Conservation (phyloP, 1,140 invertebrate genomes). For the Brachionus paranguensis region DNA sequence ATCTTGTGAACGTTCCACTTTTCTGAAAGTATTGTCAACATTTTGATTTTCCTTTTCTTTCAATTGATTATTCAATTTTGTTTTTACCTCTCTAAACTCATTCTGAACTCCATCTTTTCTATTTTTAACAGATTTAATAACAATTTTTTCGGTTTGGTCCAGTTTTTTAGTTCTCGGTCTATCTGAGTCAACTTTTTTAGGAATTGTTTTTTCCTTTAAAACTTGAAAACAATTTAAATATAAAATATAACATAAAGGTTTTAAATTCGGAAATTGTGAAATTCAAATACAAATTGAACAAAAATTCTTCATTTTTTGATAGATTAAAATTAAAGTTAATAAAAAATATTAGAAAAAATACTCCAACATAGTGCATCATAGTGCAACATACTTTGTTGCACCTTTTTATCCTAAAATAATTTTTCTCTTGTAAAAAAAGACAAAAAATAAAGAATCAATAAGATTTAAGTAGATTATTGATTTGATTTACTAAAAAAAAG, state of each 20-base stretch:
- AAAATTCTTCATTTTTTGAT: too few relatives aligned
- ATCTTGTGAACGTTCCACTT: background rate
- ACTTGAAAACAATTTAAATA: background rate
- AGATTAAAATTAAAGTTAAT: too few relatives aligned
- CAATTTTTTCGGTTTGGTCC: background rate
- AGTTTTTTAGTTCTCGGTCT: background rate
- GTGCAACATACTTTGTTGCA: too few relatives aligned
- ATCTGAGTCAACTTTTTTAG: background rate
- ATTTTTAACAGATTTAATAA: background rate
- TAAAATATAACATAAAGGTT: background rate
- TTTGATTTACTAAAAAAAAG: too few relatives aligned
- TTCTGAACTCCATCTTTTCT: background rate
- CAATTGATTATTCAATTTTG: background rate
- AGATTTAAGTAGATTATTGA: too few relatives aligned
- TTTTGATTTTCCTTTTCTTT: background rate
- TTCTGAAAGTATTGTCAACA: background rate
- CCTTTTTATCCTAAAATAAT: too few relatives aligned
- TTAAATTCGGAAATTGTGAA: too few relatives aligned
- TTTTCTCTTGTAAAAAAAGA: too few relatives aligned
- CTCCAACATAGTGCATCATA: too few relatives aligned
- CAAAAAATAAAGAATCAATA: too few relatives aligned
- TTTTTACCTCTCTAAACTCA: background rate
- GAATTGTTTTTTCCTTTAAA: background rate
- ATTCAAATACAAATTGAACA: too few relatives aligned
- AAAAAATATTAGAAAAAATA: too few relatives aligned